Percentiles rank a stretch among this genome's conserved stretches.
phyloP scores from a whole-genome alignment of 1,140 invertebrate species.

The Archegozetes longisetosus region DNA sequence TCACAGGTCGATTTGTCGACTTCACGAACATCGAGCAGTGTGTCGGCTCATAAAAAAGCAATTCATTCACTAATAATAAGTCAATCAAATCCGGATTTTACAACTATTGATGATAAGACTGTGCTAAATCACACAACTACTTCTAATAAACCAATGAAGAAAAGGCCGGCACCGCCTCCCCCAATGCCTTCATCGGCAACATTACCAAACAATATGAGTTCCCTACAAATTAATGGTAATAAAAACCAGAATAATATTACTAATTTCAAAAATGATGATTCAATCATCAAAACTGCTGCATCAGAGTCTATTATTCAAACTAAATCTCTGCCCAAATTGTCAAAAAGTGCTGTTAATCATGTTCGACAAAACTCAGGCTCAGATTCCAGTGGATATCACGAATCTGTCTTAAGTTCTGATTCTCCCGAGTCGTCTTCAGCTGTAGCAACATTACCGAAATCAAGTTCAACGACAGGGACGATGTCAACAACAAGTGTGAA shows the following conservation, averaged over 20 bases:
- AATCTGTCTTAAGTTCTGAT: conserved; percentile 5
- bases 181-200: conserved; percentile 3
- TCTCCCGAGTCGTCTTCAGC: conserved; percentile 5
- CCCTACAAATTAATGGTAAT: neutral
- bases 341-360: neutral
- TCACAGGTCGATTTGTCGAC: neutral
- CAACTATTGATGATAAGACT: neutral
- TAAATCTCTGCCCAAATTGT: neutral
- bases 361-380: conserved; percentile 14
- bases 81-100: conserved; percentile 9
- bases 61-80: neutral
- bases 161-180: conserved; percentile 10
- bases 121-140: neutral
- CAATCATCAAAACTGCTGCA: neutral
- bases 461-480: conserved; percentile 26
- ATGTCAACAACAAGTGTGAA: conserved; percentile 32
- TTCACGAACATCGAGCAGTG: neutral
- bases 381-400: conserved; percentile 17
- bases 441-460: conserved; percentile 31
- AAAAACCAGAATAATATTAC: neutral
- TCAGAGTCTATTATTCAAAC: neutral
- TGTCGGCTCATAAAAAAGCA: neutral
- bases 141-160: conserved; percentile 1
- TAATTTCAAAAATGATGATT: neutral
- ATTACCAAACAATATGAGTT: neutral